phyloP scores from a whole-genome alignment of 1,140 invertebrate species.

The Drosophila trapezifrons region DNA sequence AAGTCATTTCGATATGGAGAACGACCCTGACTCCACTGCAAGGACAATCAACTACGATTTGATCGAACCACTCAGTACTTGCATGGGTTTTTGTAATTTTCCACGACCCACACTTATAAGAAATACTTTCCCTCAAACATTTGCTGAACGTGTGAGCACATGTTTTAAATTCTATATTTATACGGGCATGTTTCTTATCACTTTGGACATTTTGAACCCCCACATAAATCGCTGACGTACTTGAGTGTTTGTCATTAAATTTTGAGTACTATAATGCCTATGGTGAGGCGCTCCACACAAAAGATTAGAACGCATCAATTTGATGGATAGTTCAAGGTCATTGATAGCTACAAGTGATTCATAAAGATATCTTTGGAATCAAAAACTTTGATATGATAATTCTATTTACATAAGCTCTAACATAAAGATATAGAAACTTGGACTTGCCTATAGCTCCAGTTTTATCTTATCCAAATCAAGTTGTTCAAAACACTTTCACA shows the following conservation, averaged over 20 bases:
- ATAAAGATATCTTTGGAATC: not conserved
- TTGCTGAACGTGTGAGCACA: constrained; percentile 22
- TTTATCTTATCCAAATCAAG: constrained; percentile 21
- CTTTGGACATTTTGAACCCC: constrained; percentile 40
- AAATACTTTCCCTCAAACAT: constrained; percentile 4
- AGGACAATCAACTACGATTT: constrained; percentile 7
- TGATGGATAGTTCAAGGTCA: constrained; percentile 56
- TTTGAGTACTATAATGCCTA: constrained; percentile 21
- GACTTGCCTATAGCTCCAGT: constrained; percentile 50
- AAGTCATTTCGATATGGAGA: constrained; percentile 9
- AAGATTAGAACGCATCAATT: constrained; percentile 33
- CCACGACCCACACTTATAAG: not conserved
- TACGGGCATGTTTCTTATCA: constrained; percentile 50
- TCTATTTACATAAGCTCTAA: not conserved
- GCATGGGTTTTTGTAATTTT: constrained; percentile 16
- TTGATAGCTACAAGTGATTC: constrained; percentile 32
- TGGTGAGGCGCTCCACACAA: constrained; percentile 14
- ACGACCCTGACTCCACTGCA: constrained; percentile 17
- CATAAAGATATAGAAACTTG: constrained; percentile 16
- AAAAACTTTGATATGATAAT: constrained; percentile 2
- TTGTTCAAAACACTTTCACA: constrained; percentile 1
- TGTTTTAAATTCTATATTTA: constrained; percentile 47
- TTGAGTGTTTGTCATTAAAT: constrained; percentile 45
- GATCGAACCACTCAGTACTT: not conserved
- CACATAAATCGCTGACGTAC: constrained; percentile 33